Percentiles rank a stretch among this genome's conserved stretches.
These are phyloP conservation scores for Drosophila eugracilis DNA, from an alignment of 1,140 invertebrate species.

Conservation along the genomic window DNA sequence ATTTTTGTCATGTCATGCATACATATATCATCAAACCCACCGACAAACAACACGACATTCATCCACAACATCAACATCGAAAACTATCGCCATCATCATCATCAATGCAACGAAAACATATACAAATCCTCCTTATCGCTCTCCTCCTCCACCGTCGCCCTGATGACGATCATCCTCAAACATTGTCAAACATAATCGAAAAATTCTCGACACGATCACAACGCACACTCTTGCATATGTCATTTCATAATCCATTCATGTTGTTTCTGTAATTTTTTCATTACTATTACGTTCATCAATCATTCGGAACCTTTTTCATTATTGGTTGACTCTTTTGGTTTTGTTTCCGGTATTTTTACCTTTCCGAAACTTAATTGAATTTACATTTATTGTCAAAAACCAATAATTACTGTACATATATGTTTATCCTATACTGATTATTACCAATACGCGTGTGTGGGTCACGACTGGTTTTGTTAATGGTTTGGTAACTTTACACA, in stretches of 20 bases:
- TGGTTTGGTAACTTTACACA: conserved; percentile 62
- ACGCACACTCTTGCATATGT: conserved; percentile 39
- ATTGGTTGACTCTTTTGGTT: conserved; percentile 61
- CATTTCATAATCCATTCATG: conserved; percentile 69
- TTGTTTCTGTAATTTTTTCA: conserved; percentile 56
- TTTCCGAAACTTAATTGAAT: conserved; percentile 74
- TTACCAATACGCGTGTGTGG: conserved; percentile 54
- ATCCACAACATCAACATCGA: conserved; percentile 55
- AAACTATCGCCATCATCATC: conserved; percentile 17
- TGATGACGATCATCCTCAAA: conserved; percentile 8
- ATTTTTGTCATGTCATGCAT: conserved; percentile 46
- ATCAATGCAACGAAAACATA: conserved; percentile 50
- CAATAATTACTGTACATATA: conserved; percentile 72
- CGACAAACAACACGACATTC: conserved; percentile 49
- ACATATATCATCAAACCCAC: conserved; percentile 41
- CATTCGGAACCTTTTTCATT: conserved; percentile 64
- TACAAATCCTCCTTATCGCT: conserved; percentile 41
- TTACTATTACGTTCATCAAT: conserved; percentile 71
- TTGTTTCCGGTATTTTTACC: conserved; percentile 73
- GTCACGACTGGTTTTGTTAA: conserved; percentile 68
- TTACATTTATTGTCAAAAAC: conserved; percentile 66
- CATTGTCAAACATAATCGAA: conserved; percentile 57
- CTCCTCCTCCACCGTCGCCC: background rate
- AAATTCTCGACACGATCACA: conserved; percentile 71
- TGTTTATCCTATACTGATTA: conserved; percentile 45